Percentiles rank a stretch among this genome's conserved stretches.
phyloP scores from a whole-genome alignment of 1,140 invertebrate genomes.

The Cecropterus lyciades region DNA sequence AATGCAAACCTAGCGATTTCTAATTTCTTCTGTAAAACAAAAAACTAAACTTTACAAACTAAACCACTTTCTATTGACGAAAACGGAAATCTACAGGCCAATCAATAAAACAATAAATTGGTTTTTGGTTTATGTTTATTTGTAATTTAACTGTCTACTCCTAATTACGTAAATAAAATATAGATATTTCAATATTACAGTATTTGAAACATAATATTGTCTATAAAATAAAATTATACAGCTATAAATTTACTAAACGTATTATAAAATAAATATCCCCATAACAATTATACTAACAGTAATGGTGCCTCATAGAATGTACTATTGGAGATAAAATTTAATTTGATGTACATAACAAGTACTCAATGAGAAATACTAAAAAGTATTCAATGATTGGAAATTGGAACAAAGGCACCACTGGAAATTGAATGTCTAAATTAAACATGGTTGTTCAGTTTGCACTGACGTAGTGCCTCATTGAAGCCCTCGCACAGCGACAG shows the following conservation, averaged over 20 bases:
- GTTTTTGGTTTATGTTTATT: slow-evolving; percentile 43
- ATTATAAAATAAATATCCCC: slow-evolving; percentile 23
- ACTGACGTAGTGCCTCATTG: slow-evolving; percentile 96
- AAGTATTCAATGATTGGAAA: neutral
- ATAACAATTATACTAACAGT: slow-evolving; percentile 17
- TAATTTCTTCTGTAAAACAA: too few relatives aligned
- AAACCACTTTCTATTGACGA: neutral
- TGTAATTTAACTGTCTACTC: slow-evolving; percentile 44
- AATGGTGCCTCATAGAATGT: slow-evolving; percentile 18
- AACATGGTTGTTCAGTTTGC: slow-evolving; percentile 87
- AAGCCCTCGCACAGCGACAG: slow-evolving; percentile 95
- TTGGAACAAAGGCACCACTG: slow-evolving; percentile 38
- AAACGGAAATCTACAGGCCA: too few relatives aligned
- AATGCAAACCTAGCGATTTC: too few relatives aligned
- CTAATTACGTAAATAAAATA: slow-evolving; percentile 48
- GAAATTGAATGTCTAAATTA: slow-evolving; percentile 49
- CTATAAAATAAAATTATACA: slow-evolving; percentile 41
- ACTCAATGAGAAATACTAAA: too few relatives aligned
- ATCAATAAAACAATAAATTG: slow-evolving; percentile 32
- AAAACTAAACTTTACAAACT: too few relatives aligned
- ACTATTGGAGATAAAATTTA: too few relatives aligned
- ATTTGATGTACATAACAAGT: too few relatives aligned
- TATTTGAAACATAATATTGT: slow-evolving; percentile 41
- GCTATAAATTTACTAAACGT: slow-evolving; percentile 26
- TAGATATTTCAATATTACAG: slow-evolving; percentile 31